Evolutionary conservation across 1,140 invertebrate genomes (phyloP), one percentile per base, ranked within the genome.

Genomic region (Neodiprion pinetum): DNA sequence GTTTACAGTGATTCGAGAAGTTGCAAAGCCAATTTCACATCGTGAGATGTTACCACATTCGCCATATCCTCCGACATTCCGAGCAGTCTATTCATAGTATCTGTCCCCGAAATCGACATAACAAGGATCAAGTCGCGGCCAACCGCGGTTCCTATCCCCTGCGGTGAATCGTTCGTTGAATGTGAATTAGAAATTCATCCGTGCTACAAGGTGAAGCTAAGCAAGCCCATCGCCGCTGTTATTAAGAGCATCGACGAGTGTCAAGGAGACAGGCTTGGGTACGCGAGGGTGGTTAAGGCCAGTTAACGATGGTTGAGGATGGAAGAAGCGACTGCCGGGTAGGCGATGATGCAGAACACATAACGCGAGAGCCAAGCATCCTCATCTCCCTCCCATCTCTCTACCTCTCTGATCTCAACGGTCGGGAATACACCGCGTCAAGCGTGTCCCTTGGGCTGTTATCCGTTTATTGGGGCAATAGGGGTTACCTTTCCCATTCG

Each of bases 391-490:
- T 61, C 53, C 4, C 11, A 40, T 40, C 28, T 61, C 53, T 61
- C n/a, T 17, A 12, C n/a, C 53, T 12, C 53, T 0, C n/a, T 61
- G 11, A 17, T 12, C 53, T 61, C 53, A 61, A 61, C 53, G 53
- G 4, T 5, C 53, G 53, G 53, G n/a, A 9, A 61, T 11, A 40
- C 28, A 61, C 53, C 53, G n/a, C 5, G 53, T 17, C 53, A 61
- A 61, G 53, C n/a, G 53, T 61, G 11, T 61, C 53, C 53, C 53
- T 9, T 17, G 53, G 53, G 53, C 53, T 61, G 53, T 61, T 61
- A 61, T 61, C 53, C 53, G 53, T 61, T 61, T 61, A 61, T 61
- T 61, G 9, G 53, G 53, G 9, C 53, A 61, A 61, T 61, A 61
- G 53, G 53, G 53, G 9, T 61, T 61, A 61, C 53, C 53, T 17